These are phyloP conservation scores for Coremacera marginata DNA, from an alignment of 2,888 invertebrate genomes.

Conservation along the genomic window DNA sequence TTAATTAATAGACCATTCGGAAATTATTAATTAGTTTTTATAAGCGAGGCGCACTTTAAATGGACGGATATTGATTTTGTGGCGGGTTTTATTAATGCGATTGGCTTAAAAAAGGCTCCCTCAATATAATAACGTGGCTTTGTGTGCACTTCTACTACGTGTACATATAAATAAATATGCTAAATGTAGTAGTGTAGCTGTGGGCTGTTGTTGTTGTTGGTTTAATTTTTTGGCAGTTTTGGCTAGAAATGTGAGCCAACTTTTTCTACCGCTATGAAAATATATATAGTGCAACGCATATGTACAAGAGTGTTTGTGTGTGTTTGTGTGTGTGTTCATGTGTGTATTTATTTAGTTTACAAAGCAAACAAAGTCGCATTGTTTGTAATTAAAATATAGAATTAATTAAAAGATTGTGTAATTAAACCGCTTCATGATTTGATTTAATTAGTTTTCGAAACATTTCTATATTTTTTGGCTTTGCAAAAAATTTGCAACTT, in stretches of 20 bases:
- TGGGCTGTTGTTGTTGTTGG: neutral
- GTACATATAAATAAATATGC: neutral
- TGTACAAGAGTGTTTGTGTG: too few species aligned
- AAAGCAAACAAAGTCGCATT: neutral
- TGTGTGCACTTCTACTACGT: constrained; percentile 1
- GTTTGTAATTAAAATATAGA: constrained; percentile 1
- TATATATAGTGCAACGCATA: neutral
- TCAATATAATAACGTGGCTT: constrained; percentile 65
- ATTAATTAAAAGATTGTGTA: neutral
- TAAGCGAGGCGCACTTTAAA: constrained; percentile 69
- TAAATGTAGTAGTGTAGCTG: neutral
- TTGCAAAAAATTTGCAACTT: too few species aligned
- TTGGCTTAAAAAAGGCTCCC: constrained; percentile 64
- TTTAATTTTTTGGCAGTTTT: neutral
- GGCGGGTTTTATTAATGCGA: constrained; percentile 69
- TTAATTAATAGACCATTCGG: constrained; percentile 70
- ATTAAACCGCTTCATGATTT: too few species aligned
- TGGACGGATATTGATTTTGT: constrained; percentile 70
- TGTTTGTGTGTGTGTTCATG: too few species aligned
- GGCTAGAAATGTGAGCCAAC: neutral
- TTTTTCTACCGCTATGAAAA: neutral
- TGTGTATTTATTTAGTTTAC: neutral
- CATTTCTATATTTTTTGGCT: too few species aligned
- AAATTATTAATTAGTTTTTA: constrained; percentile 71
- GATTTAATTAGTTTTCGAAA: too few species aligned